These are phyloP conservation scores for Anableps anableps DNA, from an alignment of 2,797 vertebrate species.

Conservation along the genomic window DNA sequence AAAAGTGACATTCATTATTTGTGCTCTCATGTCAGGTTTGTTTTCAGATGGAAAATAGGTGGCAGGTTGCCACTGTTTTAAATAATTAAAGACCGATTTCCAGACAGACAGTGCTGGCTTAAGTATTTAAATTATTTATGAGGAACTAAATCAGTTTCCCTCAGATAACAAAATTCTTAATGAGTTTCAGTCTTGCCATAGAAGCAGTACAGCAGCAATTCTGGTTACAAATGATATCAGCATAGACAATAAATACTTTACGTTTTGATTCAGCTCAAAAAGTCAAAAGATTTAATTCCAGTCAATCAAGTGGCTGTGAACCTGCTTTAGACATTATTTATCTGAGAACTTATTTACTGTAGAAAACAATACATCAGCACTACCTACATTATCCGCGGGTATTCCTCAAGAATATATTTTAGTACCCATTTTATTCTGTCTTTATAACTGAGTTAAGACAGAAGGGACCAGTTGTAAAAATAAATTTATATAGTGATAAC, in stretches of 20 bases:
- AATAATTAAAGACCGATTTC: not conserved
- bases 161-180: not conserved
- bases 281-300: not conserved
- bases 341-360: not conserved
- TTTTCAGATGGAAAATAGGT: constrained; percentile 18
- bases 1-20: not conserved
- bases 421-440: not conserved
- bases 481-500: not conserved
- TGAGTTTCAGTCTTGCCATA: not conserved
- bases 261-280: not conserved
- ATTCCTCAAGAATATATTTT: not conserved
- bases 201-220: not conserved
- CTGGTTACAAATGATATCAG: not conserved
- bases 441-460: not conserved
- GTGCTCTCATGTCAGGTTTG: constrained; percentile 1
- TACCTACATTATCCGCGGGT: not conserved
- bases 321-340: not conserved
- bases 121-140: not conserved
- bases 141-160: not conserved
- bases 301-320: not conserved
- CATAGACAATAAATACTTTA: not conserved
- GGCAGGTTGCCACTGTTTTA: not conserved
- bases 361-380: not conserved
- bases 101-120: not conserved
- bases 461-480: not conserved